Evolutionary conservation across 2,797 vertebrate genomes (phyloP), one percentile per base, ranked within the genome.

Genomic region (Tamandua tetradactyla): DNA sequence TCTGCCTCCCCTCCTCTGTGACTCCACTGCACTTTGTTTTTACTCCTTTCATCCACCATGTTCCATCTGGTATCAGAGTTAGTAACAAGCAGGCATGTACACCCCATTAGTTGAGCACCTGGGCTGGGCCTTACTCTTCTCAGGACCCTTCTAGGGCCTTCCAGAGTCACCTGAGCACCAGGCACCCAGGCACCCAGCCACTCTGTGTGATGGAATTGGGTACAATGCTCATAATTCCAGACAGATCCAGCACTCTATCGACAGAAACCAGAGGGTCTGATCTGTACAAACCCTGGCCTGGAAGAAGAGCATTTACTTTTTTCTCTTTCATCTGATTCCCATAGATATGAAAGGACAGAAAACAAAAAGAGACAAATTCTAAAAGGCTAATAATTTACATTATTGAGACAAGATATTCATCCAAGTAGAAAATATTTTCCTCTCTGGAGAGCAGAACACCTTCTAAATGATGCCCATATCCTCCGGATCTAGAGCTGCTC

Each of bases 171-270:
- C 3, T 0, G 10, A 1, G 20, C 1, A 4, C 15, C n/a, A 22
- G 14, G 20, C 7, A 3, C 47, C 23, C 7, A 1, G 59, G 20
- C 37, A 3, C 68, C 40, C 32, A 2, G 0, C 52, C 37, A 1
- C 5, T 11, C 62, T 13, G 6, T 42, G 3, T 52, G 0, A 3
- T 3, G n/a, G 59, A 12, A 20, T 10, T 10, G 22, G 47, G 85
- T 4, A 6, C 55, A 1, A 1, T 0, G 25, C 42, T 22, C 18
- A n/a, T 0, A 3, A 0, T 32, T 40, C 62, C 30, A 40, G 40
- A 18, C n/a, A 4, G 44, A 11, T 5, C 2, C 4, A 13, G 23
- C 20, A 3, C 40, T 18, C 68, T 9, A n/a, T 35, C 64, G 15
- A 4, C 62, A 64, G n/a, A n/a, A n/a, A n/a, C n/a, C n/a, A n/a